phyloP scores from a whole-genome alignment of 2,113 vertebrate species.

The Xiphophorus hellerii region DNA sequence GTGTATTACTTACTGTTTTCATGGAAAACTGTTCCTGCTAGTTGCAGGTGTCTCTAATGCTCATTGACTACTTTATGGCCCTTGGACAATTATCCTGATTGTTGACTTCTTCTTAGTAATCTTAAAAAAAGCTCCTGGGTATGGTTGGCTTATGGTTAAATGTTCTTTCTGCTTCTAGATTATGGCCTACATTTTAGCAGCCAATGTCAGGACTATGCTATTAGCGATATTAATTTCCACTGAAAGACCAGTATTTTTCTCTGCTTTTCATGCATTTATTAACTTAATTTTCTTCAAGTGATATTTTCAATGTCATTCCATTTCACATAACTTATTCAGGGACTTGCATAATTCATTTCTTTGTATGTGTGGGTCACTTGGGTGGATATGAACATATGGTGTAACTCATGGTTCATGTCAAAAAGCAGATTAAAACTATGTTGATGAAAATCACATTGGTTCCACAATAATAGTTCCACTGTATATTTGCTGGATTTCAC shows the following conservation, averaged over 20 bases:
- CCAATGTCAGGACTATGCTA: background rate
- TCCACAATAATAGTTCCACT: background rate
- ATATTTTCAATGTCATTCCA: background rate
- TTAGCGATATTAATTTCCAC: background rate
- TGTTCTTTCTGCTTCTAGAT: too few species aligned
- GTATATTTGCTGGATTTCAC: conserved; percentile 15
- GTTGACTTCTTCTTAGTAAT: too few species aligned
- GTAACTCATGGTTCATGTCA: background rate
- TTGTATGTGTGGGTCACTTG: background rate
- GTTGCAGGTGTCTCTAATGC: too few species aligned
- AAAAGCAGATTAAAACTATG: background rate
- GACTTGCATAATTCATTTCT: background rate
- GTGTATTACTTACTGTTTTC: background rate
- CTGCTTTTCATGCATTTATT: background rate
- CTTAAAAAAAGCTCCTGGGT: too few species aligned
- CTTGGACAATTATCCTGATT: too few species aligned
- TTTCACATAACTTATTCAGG: background rate
- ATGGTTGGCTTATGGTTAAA: too few species aligned
- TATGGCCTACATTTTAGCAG: background rate
- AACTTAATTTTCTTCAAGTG: background rate
- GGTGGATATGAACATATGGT: background rate
- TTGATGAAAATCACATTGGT: background rate
- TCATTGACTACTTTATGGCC: too few species aligned
- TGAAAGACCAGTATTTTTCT: background rate
- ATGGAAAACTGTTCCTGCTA: too few species aligned